Conservation (phyloP, 2,113 vertebrate genomes). For the Raja brachyura region DNA sequence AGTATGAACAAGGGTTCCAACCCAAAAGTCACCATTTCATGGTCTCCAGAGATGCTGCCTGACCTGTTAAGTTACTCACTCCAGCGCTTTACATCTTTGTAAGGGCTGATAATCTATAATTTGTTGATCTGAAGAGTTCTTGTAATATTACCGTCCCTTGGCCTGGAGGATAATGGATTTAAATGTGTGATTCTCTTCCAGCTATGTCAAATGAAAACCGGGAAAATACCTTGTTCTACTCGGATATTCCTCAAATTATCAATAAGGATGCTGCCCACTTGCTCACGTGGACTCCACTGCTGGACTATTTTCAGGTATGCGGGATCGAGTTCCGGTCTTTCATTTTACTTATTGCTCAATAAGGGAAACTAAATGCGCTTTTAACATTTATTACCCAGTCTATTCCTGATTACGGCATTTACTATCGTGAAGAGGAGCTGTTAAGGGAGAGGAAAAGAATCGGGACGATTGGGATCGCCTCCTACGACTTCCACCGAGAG, state of each 20-base stretch:
- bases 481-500: constrained; percentile 65
- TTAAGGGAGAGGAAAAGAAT: constrained; percentile 69
- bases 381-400: constrained; percentile 46
- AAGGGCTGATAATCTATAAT: too few species aligned
- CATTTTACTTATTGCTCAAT: neutral
- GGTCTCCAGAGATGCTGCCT: too few species aligned
- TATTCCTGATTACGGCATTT: constrained; percentile 71
- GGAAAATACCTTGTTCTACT: constrained; percentile 73
- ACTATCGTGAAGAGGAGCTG: constrained; percentile 69
- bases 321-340: too few species aligned
- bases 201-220: constrained; percentile 73
- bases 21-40: too few species aligned
- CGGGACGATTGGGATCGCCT: constrained; percentile 65
- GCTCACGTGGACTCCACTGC: constrained; percentile 70
- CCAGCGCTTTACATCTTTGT: too few species aligned
- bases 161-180: neutral
- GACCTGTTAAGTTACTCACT: too few species aligned
- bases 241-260: constrained; percentile 68
- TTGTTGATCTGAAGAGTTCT: neutral
- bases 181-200: constrained; percentile 40
- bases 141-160: neutral
- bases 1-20: too few species aligned
- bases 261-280: constrained; percentile 64
- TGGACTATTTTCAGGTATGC: constrained; percentile 69
- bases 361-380: neutral